Evolutionary conservation across 2,113 vertebrate species (phyloP).

Genomic region (Murina feae): DNA sequence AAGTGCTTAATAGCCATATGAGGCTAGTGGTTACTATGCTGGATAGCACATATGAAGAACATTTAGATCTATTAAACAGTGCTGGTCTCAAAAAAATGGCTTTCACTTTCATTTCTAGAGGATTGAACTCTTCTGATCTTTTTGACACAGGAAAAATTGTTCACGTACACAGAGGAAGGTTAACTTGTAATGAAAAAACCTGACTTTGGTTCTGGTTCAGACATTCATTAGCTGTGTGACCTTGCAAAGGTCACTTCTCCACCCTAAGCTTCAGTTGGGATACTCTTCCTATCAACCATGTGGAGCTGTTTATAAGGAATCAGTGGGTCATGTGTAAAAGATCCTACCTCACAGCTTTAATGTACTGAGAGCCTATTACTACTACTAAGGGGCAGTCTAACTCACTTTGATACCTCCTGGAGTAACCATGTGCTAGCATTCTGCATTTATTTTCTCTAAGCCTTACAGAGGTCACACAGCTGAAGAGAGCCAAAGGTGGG

Average conservation of each 20-base stretch:
- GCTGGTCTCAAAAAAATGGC: background rate
- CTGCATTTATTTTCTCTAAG: constrained; percentile 15
- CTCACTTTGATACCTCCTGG: background rate
- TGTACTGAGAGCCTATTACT: background rate
- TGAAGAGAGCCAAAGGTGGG: background rate
- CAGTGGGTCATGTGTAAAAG: background rate
- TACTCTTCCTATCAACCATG: background rate
- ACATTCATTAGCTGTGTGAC: background rate
- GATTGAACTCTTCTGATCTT: background rate
- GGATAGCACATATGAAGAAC: background rate
- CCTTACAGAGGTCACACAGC: constrained; percentile 44
- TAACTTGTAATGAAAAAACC: constrained; percentile 4
- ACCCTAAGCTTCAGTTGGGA: background rate
- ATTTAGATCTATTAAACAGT: background rate
- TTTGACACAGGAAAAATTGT: background rate
- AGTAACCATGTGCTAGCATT: background rate
- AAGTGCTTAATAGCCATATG: background rate
- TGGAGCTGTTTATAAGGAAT: background rate
- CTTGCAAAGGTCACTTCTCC: background rate
- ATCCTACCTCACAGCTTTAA: background rate
- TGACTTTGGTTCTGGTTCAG: constrained; percentile 1
- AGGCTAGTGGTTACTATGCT: background rate
- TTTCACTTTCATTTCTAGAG: background rate
- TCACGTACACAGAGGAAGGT: background rate
- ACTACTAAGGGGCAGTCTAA: background rate